phyloP scores from a whole-genome alignment of 23 tunicate species.

The Oikopleura dioica region DNA sequence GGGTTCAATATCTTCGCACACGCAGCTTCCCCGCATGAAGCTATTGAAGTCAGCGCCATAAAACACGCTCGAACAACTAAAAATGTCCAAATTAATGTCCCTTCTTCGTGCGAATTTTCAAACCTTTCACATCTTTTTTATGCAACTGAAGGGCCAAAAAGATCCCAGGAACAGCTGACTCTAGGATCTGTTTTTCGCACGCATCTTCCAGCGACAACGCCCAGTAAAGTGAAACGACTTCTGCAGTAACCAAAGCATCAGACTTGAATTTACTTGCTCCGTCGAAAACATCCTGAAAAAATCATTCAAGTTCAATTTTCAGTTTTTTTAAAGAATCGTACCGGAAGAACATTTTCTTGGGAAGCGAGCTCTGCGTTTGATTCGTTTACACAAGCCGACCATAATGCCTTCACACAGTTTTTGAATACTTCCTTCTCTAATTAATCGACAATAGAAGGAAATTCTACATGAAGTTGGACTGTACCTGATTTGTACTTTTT shows the following conservation, averaged over 20 bases:
- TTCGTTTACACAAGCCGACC: constrained; percentile 19
- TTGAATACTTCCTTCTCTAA: not conserved
- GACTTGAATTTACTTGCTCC: constrained; percentile 30
- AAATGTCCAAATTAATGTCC: not conserved
- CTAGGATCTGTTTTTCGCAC: constrained; percentile 40
- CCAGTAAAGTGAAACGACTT: constrained; percentile 80
- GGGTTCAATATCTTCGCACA: not conserved
- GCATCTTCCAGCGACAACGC: constrained; percentile 90
- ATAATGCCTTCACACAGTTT: not conserved
- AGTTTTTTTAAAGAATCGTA: not conserved
- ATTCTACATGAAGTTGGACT: constrained; percentile 79
- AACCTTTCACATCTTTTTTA: constrained; percentile 28
- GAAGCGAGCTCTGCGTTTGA: constrained; percentile 68
- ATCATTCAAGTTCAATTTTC: not conserved
- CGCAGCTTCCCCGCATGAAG: not conserved
- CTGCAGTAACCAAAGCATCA: constrained; percentile 25
- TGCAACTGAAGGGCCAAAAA: constrained; percentile 42
- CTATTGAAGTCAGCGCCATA: constrained; percentile 8
- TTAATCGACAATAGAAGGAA: constrained; percentile 28
- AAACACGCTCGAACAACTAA: not conserved
- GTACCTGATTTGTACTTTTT: too few species aligned
- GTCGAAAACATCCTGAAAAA: constrained; percentile 60
- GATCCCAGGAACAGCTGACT: constrained; percentile 53
- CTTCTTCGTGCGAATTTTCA: constrained; percentile 20
- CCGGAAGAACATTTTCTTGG: constrained; percentile 43